These are phyloP conservation scores for Schizopygopsis pylzovi DNA, from an alignment of 2,797 vertebrate species.

Conservation along the genomic window DNA sequence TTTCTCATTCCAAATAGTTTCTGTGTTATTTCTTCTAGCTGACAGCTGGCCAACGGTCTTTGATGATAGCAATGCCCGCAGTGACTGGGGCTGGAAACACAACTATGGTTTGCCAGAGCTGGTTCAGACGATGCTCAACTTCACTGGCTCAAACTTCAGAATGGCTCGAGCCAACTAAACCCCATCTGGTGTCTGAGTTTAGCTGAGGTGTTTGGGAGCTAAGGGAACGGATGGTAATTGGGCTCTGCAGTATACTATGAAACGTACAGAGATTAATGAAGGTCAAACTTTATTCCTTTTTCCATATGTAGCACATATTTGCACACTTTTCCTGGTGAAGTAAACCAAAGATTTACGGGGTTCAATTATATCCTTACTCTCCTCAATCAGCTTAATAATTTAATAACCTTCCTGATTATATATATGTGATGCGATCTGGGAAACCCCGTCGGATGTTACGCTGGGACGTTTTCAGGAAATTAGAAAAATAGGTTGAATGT, in stretches of 20 bases:
- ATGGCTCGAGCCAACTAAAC: conserved; percentile 83
- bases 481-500: no score
- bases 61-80: conserved; percentile 88
- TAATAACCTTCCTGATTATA: conserved; percentile 5
- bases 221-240: conserved; percentile 5
- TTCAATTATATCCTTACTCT: not conserved
- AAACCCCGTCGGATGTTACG: no score
- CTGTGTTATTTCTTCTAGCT: conserved; percentile 72
- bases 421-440: not conserved
- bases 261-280: not conserved
- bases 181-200: conserved; percentile 3
- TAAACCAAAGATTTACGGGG: not conserved
- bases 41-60: conserved; percentile 96
- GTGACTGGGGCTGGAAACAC: conserved; percentile 95
- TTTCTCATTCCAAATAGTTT: not conserved
- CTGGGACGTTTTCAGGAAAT: no score
- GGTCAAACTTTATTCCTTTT: conserved; percentile 8
- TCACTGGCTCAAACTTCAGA: conserved; percentile 73
- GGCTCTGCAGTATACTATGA: not conserved
- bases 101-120: conserved; percentile 90
- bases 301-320: not conserved
- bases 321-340: not conserved
- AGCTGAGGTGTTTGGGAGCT: not conserved
- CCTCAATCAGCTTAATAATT: not conserved
- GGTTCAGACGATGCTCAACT: conserved; percentile 89